These are phyloP conservation scores for Ditylenchus weischeri DNA, from an alignment of 2,888 invertebrate species.

Conservation along the genomic window DNA sequence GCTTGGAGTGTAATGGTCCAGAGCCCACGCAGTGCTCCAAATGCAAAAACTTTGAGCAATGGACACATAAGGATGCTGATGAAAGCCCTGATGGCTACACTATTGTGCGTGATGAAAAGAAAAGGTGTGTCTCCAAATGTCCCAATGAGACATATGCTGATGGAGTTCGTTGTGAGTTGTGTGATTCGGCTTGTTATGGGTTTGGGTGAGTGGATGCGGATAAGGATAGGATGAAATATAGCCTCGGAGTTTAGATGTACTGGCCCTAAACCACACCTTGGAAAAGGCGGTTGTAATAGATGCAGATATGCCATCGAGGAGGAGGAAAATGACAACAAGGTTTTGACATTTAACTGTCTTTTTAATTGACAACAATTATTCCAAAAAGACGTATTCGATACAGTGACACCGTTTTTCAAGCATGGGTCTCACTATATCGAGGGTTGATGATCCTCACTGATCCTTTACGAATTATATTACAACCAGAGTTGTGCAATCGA, in stretches of 20 bases:
- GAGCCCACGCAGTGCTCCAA: slow-evolving; percentile 19
- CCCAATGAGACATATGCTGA: slow-evolving; percentile 31
- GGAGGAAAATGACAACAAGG: slow-evolving; percentile 61
- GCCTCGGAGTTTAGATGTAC: slow-evolving; percentile 66
- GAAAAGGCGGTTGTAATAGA: slow-evolving; percentile 78
- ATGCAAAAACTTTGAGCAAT: slow-evolving; percentile 27
- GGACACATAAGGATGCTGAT: slow-evolving; percentile 4
- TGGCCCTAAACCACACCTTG: slow-evolving; percentile 80
- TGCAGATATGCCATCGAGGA: slow-evolving; percentile 82
- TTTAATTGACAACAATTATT: background rate
- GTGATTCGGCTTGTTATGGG: slow-evolving; percentile 37
- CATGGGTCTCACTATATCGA: background rate
- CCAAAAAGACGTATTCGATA: background rate
- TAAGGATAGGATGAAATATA: slow-evolving; percentile 3
- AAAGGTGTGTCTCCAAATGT: slow-evolving; percentile 29
- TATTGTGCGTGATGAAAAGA: background rate
- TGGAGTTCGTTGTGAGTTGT: slow-evolving; percentile 33
- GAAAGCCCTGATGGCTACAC: background rate
- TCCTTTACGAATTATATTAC: too few species aligned
- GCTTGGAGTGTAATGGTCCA: slow-evolving; percentile 28
- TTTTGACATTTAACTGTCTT: background rate
- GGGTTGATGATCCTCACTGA: too few species aligned
- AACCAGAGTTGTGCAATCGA: too few species aligned
- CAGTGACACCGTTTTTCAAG: background rate
- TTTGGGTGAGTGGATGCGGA: slow-evolving; percentile 24